These are phyloP conservation scores for Oncorhynchus kisutch DNA, from an alignment of 2,113 vertebrate genomes.

Conservation along the genomic window DNA sequence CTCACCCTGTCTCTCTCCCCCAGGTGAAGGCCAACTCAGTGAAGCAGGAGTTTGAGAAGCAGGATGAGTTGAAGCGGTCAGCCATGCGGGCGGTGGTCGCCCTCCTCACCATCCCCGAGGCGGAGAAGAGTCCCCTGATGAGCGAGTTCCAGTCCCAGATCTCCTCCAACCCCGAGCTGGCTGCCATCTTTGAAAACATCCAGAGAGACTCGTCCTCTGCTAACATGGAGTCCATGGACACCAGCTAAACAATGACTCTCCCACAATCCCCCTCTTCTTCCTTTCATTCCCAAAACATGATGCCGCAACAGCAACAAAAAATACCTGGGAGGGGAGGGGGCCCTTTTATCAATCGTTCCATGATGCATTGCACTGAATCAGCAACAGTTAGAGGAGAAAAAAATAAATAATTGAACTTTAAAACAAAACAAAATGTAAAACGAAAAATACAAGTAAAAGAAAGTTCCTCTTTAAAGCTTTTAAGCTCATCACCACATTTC, in stretches of 20 bases:
- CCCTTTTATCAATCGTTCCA: slow-evolving; percentile 76
- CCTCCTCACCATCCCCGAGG: slow-evolving; percentile 96
- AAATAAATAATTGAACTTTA: slow-evolving; percentile 23
- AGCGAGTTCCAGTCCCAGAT: slow-evolving; percentile 99
- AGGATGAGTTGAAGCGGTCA: slow-evolving; percentile 96
- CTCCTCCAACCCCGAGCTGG: slow-evolving; percentile 97
- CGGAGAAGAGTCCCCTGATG: slow-evolving; percentile 97
- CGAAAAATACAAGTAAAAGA: slow-evolving; percentile 44
- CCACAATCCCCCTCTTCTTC: slow-evolving; percentile 55
- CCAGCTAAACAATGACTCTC: slow-evolving; percentile 80
- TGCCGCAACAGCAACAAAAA: slow-evolving; percentile 51
- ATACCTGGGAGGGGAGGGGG: slow-evolving; percentile 55
- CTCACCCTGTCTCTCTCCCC: background rate
- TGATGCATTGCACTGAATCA: slow-evolving; percentile 92
- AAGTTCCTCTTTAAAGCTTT: slow-evolving; percentile 54
- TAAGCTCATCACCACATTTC: slow-evolving; percentile 84
- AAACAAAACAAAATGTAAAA: slow-evolving; percentile 37
- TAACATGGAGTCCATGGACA: slow-evolving; percentile 99
- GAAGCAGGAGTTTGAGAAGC: slow-evolving; percentile 98
- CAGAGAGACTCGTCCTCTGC: slow-evolving; percentile 96
- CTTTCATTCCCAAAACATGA: slow-evolving; percentile 48
- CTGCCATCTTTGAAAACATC: slow-evolving; percentile 98
- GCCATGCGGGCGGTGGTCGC: slow-evolving; percentile 98
- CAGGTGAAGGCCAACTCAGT: slow-evolving; percentile 98
- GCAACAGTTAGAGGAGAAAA: slow-evolving; percentile 69